These are phyloP conservation scores for Gastrophryne carolinensis DNA, from an alignment of 2,797 vertebrate species.

Conservation along the genomic window DNA sequence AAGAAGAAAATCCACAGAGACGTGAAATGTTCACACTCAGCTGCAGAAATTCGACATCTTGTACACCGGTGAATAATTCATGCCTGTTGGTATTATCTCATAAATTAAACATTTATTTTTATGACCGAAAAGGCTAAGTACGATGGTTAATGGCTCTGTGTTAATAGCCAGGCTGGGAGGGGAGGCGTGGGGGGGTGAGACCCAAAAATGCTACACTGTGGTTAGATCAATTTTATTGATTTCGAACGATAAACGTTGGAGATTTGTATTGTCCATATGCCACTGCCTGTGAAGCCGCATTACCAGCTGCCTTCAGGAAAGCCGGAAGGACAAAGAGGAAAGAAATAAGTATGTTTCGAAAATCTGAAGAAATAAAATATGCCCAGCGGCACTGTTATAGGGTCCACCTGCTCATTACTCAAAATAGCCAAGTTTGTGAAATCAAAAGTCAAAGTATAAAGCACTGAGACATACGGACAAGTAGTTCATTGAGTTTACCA, in stretches of 20 bases:
- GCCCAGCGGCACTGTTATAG: too few relatives aligned
- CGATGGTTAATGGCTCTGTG: not conserved
- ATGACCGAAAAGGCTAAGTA: not conserved
- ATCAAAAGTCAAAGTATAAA: too few relatives aligned
- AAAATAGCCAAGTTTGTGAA: too few relatives aligned
- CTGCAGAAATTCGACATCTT: slow-evolving; percentile 21
- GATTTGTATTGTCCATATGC: not conserved
- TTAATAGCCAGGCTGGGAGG: not conserved
- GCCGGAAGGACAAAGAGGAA: not conserved
- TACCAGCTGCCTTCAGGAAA: not conserved
- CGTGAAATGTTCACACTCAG: slow-evolving; percentile 6
- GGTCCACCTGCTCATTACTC: too few relatives aligned
- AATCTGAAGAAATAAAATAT: too few relatives aligned
- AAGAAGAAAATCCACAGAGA: not conserved
- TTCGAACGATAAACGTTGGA: not conserved
- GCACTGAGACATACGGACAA: too few relatives aligned
- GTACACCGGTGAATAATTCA: slow-evolving; percentile 32
- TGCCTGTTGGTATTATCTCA: not conserved
- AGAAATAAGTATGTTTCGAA: not conserved
- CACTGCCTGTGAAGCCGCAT: not conserved
- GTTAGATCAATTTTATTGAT: not conserved
- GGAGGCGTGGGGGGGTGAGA: too few relatives aligned
- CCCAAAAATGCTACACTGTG: not conserved
- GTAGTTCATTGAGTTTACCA: too few relatives aligned
- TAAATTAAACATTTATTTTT: slow-evolving; percentile 38